A percentile compares a stretch with the other conserved stretches of the same genome.
phyloP scores from a whole-genome alignment of 1,140 invertebrate genomes.

The Paralvinella palmiformis region DNA sequence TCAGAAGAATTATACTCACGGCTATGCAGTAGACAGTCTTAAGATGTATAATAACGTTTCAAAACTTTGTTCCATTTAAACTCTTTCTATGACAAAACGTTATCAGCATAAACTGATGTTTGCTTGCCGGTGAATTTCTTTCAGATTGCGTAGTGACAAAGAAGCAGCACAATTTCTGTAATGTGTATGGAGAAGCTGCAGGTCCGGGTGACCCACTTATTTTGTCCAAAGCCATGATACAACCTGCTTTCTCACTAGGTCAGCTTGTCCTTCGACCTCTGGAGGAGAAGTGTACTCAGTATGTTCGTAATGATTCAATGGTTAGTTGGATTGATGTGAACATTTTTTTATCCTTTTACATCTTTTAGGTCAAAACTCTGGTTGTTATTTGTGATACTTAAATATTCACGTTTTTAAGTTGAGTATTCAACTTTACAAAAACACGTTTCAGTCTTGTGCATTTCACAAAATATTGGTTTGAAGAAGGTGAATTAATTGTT shows the following conservation, averaged over 20 bases:
- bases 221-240: conserved; percentile 24
- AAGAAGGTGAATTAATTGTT: too few species aligned
- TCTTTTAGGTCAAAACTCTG: background rate
- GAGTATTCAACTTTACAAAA: background rate
- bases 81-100: background rate
- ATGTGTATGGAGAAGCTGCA: conserved; percentile 18
- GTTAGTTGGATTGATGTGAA: conserved; percentile 14
- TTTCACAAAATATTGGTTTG: too few species aligned
- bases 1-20: background rate
- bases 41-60: background rate
- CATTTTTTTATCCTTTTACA: background rate
- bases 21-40: background rate
- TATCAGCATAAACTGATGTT: background rate
- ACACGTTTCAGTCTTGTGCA: too few species aligned
- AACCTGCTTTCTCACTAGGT: conserved; percentile 27
- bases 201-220: conserved; percentile 22
- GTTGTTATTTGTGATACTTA: background rate
- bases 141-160: conserved; percentile 25
- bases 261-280: conserved; percentile 23
- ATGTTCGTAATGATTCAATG: conserved; percentile 25
- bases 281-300: conserved; percentile 26
- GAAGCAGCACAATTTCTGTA: conserved; percentile 16
- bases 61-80: background rate
- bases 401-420: background rate
- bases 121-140: background rate